phyloP scores from a whole-genome alignment of 1,140 invertebrate genomes.

The Drosophila takahashii region DNA sequence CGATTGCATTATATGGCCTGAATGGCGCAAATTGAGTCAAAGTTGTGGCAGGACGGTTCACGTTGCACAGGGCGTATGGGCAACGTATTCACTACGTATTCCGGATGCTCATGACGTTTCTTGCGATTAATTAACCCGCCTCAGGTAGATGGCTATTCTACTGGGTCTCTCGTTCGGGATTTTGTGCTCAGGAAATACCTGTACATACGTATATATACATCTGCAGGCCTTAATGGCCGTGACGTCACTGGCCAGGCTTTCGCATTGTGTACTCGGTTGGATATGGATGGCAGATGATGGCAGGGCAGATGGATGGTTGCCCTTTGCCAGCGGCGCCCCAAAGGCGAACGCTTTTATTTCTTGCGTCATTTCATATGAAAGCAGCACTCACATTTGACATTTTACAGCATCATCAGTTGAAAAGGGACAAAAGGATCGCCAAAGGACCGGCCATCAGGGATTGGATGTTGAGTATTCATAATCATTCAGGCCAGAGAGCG shows the following conservation, averaged over 20 bases:
- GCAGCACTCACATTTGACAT: constrained; percentile 75
- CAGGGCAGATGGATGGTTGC: constrained; percentile 37
- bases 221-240: constrained; percentile 17
- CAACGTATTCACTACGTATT: constrained; percentile 21
- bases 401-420: constrained; percentile 60
- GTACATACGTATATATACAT: background rate
- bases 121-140: constrained; percentile 54
- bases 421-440: constrained; percentile 3
- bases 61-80: constrained; percentile 54
- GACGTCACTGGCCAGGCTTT: constrained; percentile 54
- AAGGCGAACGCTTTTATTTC: constrained; percentile 59
- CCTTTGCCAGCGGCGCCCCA: constrained; percentile 54
- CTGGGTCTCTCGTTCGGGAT: constrained; percentile 16
- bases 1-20: constrained; percentile 52
- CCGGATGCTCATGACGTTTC: constrained; percentile 45
- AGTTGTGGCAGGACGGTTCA: constrained; percentile 9
- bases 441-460: constrained; percentile 19
- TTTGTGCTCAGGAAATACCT: constrained; percentile 43
- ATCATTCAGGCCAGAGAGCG: constrained; percentile 19
- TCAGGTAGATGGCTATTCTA: constrained; percentile 26
- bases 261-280: too few relatives aligned
- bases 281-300: constrained; percentile 4
- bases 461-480: constrained; percentile 49
- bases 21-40: constrained; percentile 27
- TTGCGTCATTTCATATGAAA: constrained; percentile 77